Conservation (phyloP, 2,888 invertebrate genomes). For the Pyrochroa serraticornis region DNA sequence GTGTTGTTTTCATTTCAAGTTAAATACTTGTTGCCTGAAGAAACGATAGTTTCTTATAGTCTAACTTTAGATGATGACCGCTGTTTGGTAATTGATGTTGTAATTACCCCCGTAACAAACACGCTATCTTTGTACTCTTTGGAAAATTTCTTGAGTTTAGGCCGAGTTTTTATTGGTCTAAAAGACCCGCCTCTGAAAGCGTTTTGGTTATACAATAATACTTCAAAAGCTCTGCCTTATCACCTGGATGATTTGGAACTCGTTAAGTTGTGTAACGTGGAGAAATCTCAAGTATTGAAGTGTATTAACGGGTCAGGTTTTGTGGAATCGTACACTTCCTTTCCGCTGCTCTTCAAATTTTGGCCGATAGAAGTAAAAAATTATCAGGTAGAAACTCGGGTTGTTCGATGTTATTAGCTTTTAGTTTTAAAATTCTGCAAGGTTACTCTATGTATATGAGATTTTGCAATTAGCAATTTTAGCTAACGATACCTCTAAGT, state of each 20-base stretch:
- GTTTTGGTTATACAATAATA: conserved; percentile 57
- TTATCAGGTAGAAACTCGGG: conserved; percentile 50
- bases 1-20: conserved; percentile 48
- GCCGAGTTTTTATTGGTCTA: conserved; percentile 49
- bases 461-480: neutral
- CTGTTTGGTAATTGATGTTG: conserved; percentile 47
- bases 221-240: conserved; percentile 43
- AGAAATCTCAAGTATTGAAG: conserved; percentile 50
- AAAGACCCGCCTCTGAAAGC: conserved; percentile 47
- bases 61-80: conserved; percentile 52
- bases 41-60: conserved; percentile 50
- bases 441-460: too few relatives aligned
- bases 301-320: conserved; percentile 51
- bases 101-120: conserved; percentile 39
- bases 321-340: conserved; percentile 40
- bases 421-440: neutral
- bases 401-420: neutral
- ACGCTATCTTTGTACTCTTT: conserved; percentile 23
- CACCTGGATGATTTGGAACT: conserved; percentile 43
- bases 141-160: conserved; percentile 38
- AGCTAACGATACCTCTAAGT: neutral
- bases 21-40: conserved; percentile 46
- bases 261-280: conserved; percentile 41
- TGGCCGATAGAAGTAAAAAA: conserved; percentile 52
- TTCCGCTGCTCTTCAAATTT: conserved; percentile 55